Evolutionary conservation across 2,888 invertebrate species (phyloP).

Genomic region (Brenthis ino): DNA sequence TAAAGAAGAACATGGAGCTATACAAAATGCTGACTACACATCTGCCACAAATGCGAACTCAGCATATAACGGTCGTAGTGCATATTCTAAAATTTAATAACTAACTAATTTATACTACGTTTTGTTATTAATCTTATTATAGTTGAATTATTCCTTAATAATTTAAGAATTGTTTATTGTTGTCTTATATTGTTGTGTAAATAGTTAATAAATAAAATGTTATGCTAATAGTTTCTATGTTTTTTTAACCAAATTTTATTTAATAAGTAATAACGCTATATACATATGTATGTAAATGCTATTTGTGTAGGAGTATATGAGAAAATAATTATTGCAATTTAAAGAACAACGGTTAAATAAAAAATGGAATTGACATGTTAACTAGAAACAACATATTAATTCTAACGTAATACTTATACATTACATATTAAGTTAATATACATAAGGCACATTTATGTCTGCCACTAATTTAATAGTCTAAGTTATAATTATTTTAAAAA

Average conservation of each 20-base stretch:
- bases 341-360: no score
- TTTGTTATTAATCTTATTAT: constrained; percentile 2
- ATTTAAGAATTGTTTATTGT: constrained; percentile 17
- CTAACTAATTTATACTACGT: neutral
- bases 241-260: no score
- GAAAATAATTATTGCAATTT: no score
- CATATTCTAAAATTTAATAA: constrained; percentile 41
- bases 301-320: no score
- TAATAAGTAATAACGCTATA: no score
- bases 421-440: no score
- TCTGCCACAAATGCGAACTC: constrained; percentile 58
- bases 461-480: neutral
- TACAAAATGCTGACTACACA: constrained; percentile 60
- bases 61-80: constrained; percentile 60
- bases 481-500: neutral
- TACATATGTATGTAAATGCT: no score
- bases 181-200: constrained; percentile 25
- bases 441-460: no score
- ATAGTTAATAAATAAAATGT: constrained; percentile 28
- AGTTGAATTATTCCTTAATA: constrained; percentile 22
- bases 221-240: no score
- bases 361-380: no score
- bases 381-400: no score
- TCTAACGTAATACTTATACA: no score
- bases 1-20: constrained; percentile 69